These are phyloP conservation scores for Montipora capitata DNA, from an alignment of 92 coral and sea anemone genomes.

Conservation along the genomic window DNA sequence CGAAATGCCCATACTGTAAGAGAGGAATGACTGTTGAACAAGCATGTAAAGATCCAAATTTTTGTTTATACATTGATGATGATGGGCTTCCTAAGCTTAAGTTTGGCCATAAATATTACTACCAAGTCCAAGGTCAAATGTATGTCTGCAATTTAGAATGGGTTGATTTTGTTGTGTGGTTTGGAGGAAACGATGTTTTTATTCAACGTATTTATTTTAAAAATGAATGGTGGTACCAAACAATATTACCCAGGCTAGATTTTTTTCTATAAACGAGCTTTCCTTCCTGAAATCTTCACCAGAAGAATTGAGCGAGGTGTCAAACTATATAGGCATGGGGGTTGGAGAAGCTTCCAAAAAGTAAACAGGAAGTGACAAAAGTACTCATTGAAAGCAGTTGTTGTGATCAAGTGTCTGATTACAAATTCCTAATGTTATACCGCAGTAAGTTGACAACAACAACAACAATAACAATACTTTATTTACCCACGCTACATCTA, in stretches of 20 bases:
- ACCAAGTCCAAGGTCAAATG: constrained; percentile 68
- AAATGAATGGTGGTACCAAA: constrained; percentile 5
- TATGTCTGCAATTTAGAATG: constrained; percentile 5
- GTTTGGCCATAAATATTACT: constrained; percentile 33
- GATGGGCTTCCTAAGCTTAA: constrained; percentile 12
- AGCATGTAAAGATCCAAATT: constrained; percentile 38
- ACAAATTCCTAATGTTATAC: not conserved
- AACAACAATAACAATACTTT: not conserved
- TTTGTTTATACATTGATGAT: not conserved
- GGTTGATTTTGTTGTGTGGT: constrained; percentile 6
- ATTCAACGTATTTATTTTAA: not conserved
- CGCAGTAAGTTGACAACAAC: not conserved
- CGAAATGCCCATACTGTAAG: constrained; percentile 71
- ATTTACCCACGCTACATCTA: too few species aligned
- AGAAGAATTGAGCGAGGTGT: constrained; percentile 11
- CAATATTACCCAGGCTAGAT: not conserved
- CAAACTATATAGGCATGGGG: constrained; percentile 9
- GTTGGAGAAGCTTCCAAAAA: constrained; percentile 1
- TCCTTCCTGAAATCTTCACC: constrained; percentile 62
- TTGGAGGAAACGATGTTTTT: not conserved
- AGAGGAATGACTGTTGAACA: constrained; percentile 50
- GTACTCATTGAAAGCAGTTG: constrained; percentile 15
- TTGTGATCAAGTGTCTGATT: constrained; percentile 10
- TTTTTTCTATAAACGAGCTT: constrained; percentile 68
- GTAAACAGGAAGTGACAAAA: constrained; percentile 5